Conservation (phyloP, 2,888 invertebrate genomes). For the Tenthredo notha region DNA sequence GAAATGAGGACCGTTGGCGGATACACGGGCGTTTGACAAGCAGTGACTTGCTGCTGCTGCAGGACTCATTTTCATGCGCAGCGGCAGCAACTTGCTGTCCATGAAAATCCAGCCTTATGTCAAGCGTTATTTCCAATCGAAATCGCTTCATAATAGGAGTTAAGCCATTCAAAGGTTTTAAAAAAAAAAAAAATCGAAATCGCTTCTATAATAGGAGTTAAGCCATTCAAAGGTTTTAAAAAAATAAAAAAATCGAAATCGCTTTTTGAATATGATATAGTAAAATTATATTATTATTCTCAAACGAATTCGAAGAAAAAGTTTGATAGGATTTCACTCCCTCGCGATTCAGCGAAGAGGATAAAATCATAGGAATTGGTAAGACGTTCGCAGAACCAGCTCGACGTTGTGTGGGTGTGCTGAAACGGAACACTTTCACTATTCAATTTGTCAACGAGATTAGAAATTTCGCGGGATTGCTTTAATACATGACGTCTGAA, state of each 20-base stretch:
- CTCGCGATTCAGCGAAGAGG: neutral
- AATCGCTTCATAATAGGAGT: no score
- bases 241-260: neutral
- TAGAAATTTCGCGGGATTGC: neutral
- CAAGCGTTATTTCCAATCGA: neutral
- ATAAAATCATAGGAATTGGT: neutral
- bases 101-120: no score
- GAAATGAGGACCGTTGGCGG: no score
- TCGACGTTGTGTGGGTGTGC: neutral
- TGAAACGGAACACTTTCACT: slow-evolving; percentile 24
- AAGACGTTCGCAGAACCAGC: neutral
- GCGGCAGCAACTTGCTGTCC: no score
- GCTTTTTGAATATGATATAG: neutral
- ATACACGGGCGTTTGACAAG: no score
- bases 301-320: slow-evolving; percentile 21
- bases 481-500: slow-evolving; percentile 9
- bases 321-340: slow-evolving; percentile 14
- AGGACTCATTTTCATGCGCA: no score
- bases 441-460: slow-evolving; percentile 36
- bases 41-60: no score
- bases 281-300: neutral
- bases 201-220: no score
- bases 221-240: no score
- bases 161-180: no score
- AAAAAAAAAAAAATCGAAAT: no score